These are phyloP conservation scores for Eulimnadia texana DNA, from an alignment of 1,140 invertebrate species.

Conservation along the genomic window DNA sequence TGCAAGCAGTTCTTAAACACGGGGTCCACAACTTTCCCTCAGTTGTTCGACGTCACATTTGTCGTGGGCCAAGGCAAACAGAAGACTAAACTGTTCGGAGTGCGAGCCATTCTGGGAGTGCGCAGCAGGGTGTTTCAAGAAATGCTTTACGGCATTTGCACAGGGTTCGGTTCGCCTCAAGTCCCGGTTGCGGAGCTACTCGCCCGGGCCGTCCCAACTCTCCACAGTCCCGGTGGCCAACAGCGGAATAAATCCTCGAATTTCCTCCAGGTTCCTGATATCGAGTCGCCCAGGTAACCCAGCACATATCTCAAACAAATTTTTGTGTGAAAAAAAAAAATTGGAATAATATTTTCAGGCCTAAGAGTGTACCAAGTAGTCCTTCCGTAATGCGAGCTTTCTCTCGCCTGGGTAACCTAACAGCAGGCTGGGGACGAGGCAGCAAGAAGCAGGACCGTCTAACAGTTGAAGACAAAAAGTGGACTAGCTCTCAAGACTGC, in stretches of 20 bases:
- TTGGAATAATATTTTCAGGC: slow-evolving; percentile 41
- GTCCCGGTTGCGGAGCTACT: slow-evolving; percentile 76
- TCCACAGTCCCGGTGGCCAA: slow-evolving; percentile 52
- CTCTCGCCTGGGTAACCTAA: slow-evolving; percentile 69
- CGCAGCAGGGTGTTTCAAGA: slow-evolving; percentile 76
- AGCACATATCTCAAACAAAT: not conserved
- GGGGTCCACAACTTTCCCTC: slow-evolving; percentile 42
- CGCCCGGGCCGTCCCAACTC: slow-evolving; percentile 63
- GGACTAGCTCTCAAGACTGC: slow-evolving; percentile 81
- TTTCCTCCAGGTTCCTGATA: slow-evolving; percentile 69
- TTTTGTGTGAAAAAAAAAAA: not conserved
- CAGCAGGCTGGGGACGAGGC: slow-evolving; percentile 73
- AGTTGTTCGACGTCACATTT: slow-evolving; percentile 80
- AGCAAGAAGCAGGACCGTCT: slow-evolving; percentile 53
- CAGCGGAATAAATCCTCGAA: slow-evolving; percentile 69
- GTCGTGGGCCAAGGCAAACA: slow-evolving; percentile 78
- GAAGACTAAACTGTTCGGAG: slow-evolving; percentile 75
- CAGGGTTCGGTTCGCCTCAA: slow-evolving; percentile 82
- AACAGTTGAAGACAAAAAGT: slow-evolving; percentile 71
- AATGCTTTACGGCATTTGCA: slow-evolving; percentile 87
- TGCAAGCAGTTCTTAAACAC: slow-evolving; percentile 67
- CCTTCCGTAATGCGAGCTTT: slow-evolving; percentile 90
- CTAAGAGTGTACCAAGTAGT: slow-evolving; percentile 82
- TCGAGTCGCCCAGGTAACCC: slow-evolving; percentile 43
- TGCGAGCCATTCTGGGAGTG: slow-evolving; percentile 78